Evolutionary conservation across 2,797 vertebrate genomes (phyloP), one percentile per base, ranked within the genome.

Genomic region (Esox masquinongy): DNA sequence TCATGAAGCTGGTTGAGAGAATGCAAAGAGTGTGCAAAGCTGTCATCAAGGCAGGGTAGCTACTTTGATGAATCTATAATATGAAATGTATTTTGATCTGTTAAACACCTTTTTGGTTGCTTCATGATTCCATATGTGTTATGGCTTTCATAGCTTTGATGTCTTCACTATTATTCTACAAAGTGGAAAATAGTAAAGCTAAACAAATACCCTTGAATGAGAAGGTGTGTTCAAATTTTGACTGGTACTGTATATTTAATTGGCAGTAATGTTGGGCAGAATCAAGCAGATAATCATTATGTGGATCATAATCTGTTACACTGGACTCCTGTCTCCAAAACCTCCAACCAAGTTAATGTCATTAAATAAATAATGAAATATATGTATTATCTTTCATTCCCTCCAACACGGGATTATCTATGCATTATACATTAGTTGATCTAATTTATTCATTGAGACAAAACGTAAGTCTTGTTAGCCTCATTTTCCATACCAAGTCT

Each of bases 401-500:
- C 95, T 95, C 94, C 94, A 93, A 94, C 85, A 75, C 93, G 94
- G 95, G 95, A 96, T 96, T 94, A 92, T 95, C 94, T 91, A 96
- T 97, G 94, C 94, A 96, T 96, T 96, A 96, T 96, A 95, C 95
- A 97, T 96, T 85, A 92, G 92, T 94, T 94, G 93, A 91, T 93
- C 93, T 97, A 95, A 97, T 96, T 97, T 97, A 97, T 97, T 98
- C 96, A 98, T 97, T 96, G 96, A 95, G 95, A 93, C 94, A 96
- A 97, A 97, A 96, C 92, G 93, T 94, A 96, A 95, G 94, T 95
- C 95, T 95, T 95, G 95, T 94, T 90, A 94, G 92, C 93, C 93
- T 92, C 93, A 93, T 95, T 96, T 94, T 92, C 94, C 93, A 94
- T 92, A 91, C 84, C 87, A 43, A 50, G 82, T 84, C 76, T 84